These are phyloP conservation scores for Eucidaris tribuloides DNA, from an alignment of 35 echinoderm and acorn worm genomes.

Conservation along the genomic window DNA sequence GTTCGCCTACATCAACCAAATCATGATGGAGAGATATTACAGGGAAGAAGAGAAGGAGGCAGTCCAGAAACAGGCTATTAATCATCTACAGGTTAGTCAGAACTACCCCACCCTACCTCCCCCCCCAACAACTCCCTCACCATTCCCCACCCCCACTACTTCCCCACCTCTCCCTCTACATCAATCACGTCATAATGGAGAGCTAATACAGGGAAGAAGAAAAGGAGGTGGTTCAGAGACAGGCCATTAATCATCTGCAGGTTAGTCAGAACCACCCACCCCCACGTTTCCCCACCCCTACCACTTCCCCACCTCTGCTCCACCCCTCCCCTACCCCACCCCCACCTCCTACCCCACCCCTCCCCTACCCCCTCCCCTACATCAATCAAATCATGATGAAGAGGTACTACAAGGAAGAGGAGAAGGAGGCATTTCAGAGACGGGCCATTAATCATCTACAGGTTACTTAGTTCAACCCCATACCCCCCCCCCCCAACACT, in stretches of 20 bases:
- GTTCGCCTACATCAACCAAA: constrained; percentile 78
- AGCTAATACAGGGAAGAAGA: constrained; percentile 79
- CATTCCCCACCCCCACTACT: too few relatives aligned
- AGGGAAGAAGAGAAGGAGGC: constrained; percentile 82
- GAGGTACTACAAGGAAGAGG: constrained; percentile 72
- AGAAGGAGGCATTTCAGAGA: constrained; percentile 79
- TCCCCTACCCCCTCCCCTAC: too few relatives aligned
- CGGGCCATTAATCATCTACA: constrained; percentile 83
- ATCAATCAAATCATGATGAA: constrained; percentile 83
- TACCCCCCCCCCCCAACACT: too few relatives aligned
- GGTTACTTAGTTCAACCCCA: too few relatives aligned
- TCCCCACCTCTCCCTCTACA: too few relatives aligned
- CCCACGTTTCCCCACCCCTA: too few relatives aligned
- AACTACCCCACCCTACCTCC: too few relatives aligned
- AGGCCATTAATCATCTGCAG: constrained; percentile 86
- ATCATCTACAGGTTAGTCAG: constrained; percentile 97
- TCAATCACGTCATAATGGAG: constrained; percentile 81
- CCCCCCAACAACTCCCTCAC: too few relatives aligned
- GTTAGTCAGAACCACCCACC: too few relatives aligned
- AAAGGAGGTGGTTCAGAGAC: constrained; percentile 72
- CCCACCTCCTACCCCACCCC: too few relatives aligned
- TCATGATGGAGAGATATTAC: constrained; percentile 83
- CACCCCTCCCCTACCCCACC: too few relatives aligned
- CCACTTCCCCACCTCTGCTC: too few relatives aligned
- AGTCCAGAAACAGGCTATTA: constrained; percentile 71